Evolutionary conservation across 2,797 vertebrate species (phyloP), one percentile per base, ranked within the genome.

Genomic region (Neosilurus mollespiculum): DNA sequence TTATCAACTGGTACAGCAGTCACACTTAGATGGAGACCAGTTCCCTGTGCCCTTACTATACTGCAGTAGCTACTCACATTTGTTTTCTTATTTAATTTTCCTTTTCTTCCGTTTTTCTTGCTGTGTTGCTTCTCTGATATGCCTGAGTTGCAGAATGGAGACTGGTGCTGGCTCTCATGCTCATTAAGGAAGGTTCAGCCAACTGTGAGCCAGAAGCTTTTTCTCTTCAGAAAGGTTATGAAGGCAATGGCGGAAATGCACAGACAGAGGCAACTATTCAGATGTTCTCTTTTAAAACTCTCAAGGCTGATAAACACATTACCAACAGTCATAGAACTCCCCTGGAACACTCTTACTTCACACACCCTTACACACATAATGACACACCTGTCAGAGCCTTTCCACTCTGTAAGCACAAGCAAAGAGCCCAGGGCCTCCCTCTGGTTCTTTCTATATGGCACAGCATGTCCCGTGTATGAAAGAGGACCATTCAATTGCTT

Each of bases 381-480:
- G 92, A 93, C 94, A 94, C 94, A 95, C 94, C 95, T 95, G 94
- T 94, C 93, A 93, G 92, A 90, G 91, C 89, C 90, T 94, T 94
- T 95, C 93, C 94, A 95, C 93, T 93, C 89, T 89, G 92, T 95
- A 94, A 95, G 94, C 94, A 94, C 91, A 88, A 93, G 92, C 93
- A 95, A 95, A 94, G 93, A 92, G 87, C 86, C 91, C 87, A 87
- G 86, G 85, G 89, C 90, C 91, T 90, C 92, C 92, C 85, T 82
- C 90, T 43, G 91, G 69, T 82, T 82, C 91, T 92, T 93, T 90
- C 90, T 93, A 93, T 93, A 93, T 93, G 94, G 93, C 89, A 93
- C 93, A 91, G 91, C 91, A 92, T 93, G 92, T 92, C 92, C 93
- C 90, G 86, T 92, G 93, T 94, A 92, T 93, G 92, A 93, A 94